phyloP scores from a whole-genome alignment of 1,140 invertebrate species.

The Drosophila nigromelanica region DNA sequence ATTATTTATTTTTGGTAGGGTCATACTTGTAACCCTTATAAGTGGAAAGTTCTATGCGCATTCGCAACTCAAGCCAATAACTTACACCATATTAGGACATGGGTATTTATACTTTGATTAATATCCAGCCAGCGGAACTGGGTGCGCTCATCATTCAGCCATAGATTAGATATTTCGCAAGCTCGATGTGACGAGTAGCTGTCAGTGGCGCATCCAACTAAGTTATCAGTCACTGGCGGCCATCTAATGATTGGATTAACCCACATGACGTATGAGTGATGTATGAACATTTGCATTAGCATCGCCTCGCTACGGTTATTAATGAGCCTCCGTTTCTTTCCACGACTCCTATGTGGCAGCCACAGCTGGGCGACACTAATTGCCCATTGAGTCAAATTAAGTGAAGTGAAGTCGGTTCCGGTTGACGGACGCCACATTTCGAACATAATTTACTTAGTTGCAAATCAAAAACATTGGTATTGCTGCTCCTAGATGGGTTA shows the following conservation, averaged over 20 bases:
- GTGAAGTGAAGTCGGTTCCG: slow-evolving; percentile 21
- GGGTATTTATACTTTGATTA: slow-evolving; percentile 68
- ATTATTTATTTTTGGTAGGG: too few relatives aligned
- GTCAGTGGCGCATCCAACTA: slow-evolving; percentile 35
- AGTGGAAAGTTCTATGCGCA: neutral
- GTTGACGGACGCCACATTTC: slow-evolving; percentile 32
- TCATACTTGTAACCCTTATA: slow-evolving; percentile 9
- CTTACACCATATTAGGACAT: slow-evolving; percentile 13
- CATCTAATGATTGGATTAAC: slow-evolving; percentile 68
- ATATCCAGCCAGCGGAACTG: slow-evolving; percentile 48
- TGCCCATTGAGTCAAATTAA: slow-evolving; percentile 63
- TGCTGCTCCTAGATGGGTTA: slow-evolving; percentile 43
- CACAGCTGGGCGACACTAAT: slow-evolving; percentile 63
- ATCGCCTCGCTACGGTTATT: slow-evolving; percentile 53
- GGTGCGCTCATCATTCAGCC: slow-evolving; percentile 24
- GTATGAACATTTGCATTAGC: slow-evolving; percentile 53
- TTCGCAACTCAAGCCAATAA: slow-evolving; percentile 6
- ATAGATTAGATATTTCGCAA: slow-evolving; percentile 55
- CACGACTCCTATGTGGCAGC: slow-evolving; percentile 9
- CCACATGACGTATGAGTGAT: slow-evolving; percentile 79
- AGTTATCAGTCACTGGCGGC: slow-evolving; percentile 24
- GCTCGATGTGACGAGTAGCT: slow-evolving; percentile 36
- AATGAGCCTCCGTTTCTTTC: slow-evolving; percentile 61
- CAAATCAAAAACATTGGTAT: slow-evolving; percentile 28
- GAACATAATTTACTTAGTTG: slow-evolving; percentile 51